Evolutionary conservation across 2,797 vertebrate genomes (phyloP).

Genomic region (Tapirus indicus): DNA sequence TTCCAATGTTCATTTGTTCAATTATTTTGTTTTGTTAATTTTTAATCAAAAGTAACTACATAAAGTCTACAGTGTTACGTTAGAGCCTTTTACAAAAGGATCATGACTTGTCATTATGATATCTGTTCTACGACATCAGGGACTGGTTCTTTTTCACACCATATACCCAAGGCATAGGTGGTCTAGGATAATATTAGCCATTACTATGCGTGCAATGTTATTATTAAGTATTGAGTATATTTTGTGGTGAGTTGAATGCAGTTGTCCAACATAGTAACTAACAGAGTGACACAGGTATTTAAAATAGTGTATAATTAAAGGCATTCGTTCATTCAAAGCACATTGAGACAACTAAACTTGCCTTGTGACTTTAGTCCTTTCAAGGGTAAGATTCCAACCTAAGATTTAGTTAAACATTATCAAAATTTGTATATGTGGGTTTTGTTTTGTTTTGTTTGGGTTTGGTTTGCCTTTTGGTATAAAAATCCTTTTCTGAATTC

Average conservation of each 20-base stretch:
- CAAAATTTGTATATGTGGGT: conserved; percentile 26
- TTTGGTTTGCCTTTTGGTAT: neutral
- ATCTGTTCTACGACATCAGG: neutral
- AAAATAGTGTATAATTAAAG: conserved; percentile 54
- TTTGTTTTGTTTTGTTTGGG: neutral
- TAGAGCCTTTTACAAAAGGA: neutral
- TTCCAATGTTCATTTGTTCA: neutral
- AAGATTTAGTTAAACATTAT: conserved; percentile 36
- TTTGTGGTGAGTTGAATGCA: neutral
- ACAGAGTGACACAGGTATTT: conserved; percentile 6
- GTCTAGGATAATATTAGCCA: neutral
- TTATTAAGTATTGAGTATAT: neutral
- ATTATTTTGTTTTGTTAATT: neutral
- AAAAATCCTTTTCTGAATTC: conserved; percentile 53
- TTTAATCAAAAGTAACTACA: conserved; percentile 53
- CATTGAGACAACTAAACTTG: neutral
- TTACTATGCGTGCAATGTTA: neutral
- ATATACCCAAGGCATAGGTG: neutral
- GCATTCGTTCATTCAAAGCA: conserved; percentile 60
- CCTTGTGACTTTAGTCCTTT: conserved; percentile 52
- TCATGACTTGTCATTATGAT: neutral
- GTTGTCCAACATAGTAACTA: neutral
- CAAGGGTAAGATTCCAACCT: conserved; percentile 1
- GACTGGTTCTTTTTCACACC: neutral
- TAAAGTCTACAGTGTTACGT: neutral